Conservation (phyloP, 2,888 invertebrate genomes). For the Athalia cordata region DNA sequence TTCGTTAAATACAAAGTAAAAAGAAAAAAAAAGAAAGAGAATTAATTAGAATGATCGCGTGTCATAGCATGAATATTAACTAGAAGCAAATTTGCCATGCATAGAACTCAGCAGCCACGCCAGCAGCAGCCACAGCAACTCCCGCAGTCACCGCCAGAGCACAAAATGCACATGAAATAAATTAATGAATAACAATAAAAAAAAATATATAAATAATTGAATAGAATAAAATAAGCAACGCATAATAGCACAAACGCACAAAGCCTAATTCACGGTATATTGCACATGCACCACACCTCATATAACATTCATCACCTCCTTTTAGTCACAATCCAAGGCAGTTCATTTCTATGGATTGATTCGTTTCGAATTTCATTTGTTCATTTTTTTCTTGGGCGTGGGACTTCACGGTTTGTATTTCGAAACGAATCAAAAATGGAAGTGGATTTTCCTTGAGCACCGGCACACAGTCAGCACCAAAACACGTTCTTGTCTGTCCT, state of each 20-base stretch:
- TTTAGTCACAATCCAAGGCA: not conserved
- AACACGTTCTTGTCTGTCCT: conserved; percentile 20
- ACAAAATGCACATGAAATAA: conserved; percentile 33
- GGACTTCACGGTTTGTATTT: not conserved
- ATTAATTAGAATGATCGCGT: conserved; percentile 19
- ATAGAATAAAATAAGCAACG: not conserved
- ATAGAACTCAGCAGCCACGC: conserved; percentile 46
- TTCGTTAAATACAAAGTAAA: not conserved
- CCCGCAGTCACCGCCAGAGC: conserved; percentile 61
- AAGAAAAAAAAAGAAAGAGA: not conserved
- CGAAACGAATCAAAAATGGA: conserved; percentile 11
- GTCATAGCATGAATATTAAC: conserved; percentile 22
- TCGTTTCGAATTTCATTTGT: conserved; percentile 13
- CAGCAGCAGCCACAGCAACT: conserved; percentile 53
- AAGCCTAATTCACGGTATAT: conserved; percentile 37
- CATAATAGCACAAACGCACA: conserved; percentile 6
- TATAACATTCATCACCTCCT: conserved; percentile 4
- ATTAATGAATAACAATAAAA: not conserved
- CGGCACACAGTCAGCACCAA: conserved; percentile 36
- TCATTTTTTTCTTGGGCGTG: not conserved
- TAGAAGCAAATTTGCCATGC: conserved; percentile 14
- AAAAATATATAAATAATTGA: conserved; percentile 2
- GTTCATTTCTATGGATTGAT: not conserved
- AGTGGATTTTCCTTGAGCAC: conserved; percentile 22
- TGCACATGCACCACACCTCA: conserved; percentile 42